A percentile compares a stretch with the other conserved stretches of the same genome.
These are phyloP conservation scores for Octodon degus DNA, from an alignment of 2,113 vertebrate genomes.

Conservation along the genomic window DNA sequence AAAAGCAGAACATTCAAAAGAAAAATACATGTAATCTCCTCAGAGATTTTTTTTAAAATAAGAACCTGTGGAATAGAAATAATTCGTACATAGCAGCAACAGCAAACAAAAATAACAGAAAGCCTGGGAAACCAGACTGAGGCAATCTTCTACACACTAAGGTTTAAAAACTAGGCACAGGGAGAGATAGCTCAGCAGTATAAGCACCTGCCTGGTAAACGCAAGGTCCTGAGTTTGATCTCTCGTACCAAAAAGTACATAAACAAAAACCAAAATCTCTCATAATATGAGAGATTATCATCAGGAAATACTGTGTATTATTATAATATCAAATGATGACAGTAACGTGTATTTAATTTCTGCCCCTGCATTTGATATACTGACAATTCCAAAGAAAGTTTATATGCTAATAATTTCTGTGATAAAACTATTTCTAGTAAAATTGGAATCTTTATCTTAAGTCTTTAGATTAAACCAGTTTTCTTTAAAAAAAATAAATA, in stretches of 20 bases:
- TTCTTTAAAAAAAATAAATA: neutral
- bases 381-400: neutral
- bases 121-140: neutral
- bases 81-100: neutral
- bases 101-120: neutral
- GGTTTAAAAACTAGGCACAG: neutral
- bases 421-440: slow-evolving; percentile 25
- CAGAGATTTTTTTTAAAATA: neutral
- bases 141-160: neutral
- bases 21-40: neutral
- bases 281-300: neutral
- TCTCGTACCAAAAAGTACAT: too few species aligned
- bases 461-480: neutral
- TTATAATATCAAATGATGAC: neutral
- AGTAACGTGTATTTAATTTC: neutral
- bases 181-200: too few species aligned
- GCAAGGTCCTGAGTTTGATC: too few species aligned
- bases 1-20: neutral
- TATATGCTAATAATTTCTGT: slow-evolving; percentile 2
- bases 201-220: too few species aligned
- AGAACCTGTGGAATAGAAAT: neutral
- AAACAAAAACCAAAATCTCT: neutral
- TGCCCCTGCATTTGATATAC: neutral
- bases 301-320: neutral
- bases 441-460: slow-evolving; percentile 12